phyloP scores from a whole-genome alignment of 2,113 vertebrate species.

The Mus pahari region DNA sequence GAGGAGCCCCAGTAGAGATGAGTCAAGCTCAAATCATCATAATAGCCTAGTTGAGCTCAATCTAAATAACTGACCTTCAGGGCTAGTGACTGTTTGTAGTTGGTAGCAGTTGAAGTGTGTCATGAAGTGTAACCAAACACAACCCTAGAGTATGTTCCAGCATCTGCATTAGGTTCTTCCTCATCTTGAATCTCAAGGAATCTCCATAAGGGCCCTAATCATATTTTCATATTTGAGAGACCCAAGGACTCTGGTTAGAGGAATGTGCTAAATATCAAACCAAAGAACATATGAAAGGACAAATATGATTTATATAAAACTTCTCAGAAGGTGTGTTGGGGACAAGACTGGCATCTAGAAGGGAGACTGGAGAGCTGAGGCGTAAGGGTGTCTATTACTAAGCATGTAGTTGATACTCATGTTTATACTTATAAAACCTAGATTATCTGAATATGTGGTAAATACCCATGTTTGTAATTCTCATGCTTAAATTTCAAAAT shows the following conservation, averaged over 20 bases:
- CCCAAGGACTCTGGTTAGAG: not conserved
- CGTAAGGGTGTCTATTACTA: not conserved
- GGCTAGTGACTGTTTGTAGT: not conserved
- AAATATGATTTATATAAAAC: not conserved
- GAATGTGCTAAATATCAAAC: not conserved
- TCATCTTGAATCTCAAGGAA: not conserved
- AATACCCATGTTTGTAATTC: not conserved
- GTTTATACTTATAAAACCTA: not conserved
- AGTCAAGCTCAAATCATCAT: not conserved
- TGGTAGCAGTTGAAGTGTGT: not conserved
- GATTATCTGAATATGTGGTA: not conserved
- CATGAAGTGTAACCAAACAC: not conserved
- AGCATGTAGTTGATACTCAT: not conserved
- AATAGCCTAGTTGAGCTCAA: not conserved
- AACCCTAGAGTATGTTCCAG: not conserved
- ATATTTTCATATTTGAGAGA: slow-evolving; percentile 27
- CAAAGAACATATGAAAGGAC: not conserved
- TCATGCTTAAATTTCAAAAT: slow-evolving; percentile 20
- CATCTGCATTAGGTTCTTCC: not conserved
- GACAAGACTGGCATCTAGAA: not conserved
- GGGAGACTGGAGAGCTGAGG: not conserved
- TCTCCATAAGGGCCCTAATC: not conserved
- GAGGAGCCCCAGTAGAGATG: not conserved
- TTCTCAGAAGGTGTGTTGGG: not conserved
- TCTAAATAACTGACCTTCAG: not conserved